Percentiles rank a stretch among this genome's conserved stretches.
These are phyloP conservation scores for Sardinella longiceps DNA, from an alignment of 2,797 vertebrate species.

Conservation along the genomic window DNA sequence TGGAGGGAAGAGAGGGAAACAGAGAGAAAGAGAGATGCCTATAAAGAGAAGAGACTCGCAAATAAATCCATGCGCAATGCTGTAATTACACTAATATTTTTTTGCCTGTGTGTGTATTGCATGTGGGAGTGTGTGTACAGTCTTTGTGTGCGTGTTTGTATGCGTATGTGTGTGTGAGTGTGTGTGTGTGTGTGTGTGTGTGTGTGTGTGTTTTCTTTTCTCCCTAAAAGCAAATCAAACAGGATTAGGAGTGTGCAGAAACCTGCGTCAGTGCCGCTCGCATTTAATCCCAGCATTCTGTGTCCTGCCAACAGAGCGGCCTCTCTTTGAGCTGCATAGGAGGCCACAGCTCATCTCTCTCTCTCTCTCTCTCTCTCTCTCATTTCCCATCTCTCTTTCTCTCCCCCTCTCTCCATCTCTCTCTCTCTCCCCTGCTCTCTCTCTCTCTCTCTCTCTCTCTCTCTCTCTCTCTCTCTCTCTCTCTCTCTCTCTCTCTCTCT, in stretches of 20 bases:
- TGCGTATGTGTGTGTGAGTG: constrained; percentile 16
- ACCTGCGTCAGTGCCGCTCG: constrained; percentile 65
- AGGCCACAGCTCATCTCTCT: background rate
- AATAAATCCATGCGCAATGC: background rate
- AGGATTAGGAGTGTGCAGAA: constrained; percentile 66
- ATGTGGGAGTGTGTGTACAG: background rate
- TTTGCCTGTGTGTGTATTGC: background rate
- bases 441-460: background rate
- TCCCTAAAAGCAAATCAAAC: constrained; percentile 69
- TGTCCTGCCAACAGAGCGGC: constrained; percentile 65
- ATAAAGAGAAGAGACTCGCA: background rate
- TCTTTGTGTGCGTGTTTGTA: constrained; percentile 33
- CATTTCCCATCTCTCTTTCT: background rate
- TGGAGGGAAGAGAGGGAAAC: background rate
- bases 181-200: background rate
- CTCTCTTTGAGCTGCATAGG: constrained; percentile 38
- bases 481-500: constrained; percentile 41
- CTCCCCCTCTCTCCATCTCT: too few species aligned
- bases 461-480: background rate
- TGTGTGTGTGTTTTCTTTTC: constrained; percentile 35
- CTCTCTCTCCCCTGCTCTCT: background rate
- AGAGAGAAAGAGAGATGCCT: background rate
- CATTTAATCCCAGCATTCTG: constrained; percentile 61
- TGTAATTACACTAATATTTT: background rate
- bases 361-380: constrained; percentile 41